These are phyloP conservation scores for Chloroceryle inda DNA, from an alignment of 2,797 vertebrate species.

Conservation along the genomic window DNA sequence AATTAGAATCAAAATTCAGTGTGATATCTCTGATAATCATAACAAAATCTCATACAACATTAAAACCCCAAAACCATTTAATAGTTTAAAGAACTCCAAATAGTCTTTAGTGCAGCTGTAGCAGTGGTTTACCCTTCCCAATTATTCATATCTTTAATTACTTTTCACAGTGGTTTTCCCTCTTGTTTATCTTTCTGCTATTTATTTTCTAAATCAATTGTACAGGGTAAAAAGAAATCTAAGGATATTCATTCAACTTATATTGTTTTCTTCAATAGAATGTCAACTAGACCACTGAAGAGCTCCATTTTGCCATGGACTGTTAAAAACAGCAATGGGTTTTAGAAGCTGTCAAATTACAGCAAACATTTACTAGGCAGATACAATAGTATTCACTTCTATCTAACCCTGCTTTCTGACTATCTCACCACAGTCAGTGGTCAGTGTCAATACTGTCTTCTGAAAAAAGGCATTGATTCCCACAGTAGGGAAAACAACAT, in stretches of 20 bases:
- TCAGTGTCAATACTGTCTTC: background rate
- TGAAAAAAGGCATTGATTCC: background rate
- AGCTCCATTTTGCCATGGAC: background rate
- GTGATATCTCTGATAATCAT: background rate
- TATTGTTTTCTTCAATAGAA: background rate
- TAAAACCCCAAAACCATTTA: background rate
- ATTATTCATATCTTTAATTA: background rate
- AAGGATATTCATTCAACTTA: background rate
- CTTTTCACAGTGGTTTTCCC: background rate
- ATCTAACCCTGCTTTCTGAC: background rate
- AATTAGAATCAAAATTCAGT: background rate
- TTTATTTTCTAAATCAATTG: background rate
- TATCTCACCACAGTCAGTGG: background rate
- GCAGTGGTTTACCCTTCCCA: background rate
- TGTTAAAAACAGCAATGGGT: background rate
- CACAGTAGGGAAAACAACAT: background rate
- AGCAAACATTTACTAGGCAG: background rate
- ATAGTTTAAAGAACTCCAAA: background rate
- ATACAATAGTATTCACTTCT: background rate
- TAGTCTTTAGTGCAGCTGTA: background rate
- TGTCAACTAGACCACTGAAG: background rate
- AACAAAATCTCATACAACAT: background rate
- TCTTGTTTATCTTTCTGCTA: background rate
- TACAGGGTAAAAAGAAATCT: background rate
- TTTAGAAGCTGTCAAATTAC: constrained; percentile 6